Conservation (phyloP, 2,797 vertebrate species). For the Lophura swinhoii region DNA sequence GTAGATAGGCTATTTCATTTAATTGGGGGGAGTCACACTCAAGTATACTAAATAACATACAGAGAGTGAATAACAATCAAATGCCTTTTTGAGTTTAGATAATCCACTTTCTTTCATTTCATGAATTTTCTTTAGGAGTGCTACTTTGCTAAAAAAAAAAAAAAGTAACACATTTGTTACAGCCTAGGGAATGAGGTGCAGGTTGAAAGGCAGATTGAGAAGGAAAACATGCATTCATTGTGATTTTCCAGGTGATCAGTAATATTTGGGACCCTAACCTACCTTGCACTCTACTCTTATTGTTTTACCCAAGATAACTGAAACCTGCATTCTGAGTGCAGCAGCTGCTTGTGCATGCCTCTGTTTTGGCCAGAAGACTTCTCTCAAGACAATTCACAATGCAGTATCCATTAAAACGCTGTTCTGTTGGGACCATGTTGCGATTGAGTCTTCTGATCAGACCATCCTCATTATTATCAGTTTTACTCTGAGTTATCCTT, state of each 20-base stretch:
- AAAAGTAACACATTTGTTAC: slow-evolving; percentile 43
- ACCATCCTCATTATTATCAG: slow-evolving; percentile 41
- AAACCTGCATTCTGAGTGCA: slow-evolving; percentile 42
- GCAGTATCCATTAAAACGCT: slow-evolving; percentile 27
- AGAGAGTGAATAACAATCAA: not conserved
- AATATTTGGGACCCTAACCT: slow-evolving; percentile 51
- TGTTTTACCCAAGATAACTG: slow-evolving; percentile 63
- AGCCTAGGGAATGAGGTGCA: slow-evolving; percentile 4
- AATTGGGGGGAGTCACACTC: not conserved
- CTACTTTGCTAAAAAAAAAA: slow-evolving; percentile 43
- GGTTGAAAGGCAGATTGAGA: slow-evolving; percentile 28
- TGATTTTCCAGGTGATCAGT: slow-evolving; percentile 63
- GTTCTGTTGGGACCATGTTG: slow-evolving; percentile 41
- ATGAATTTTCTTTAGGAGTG: slow-evolving; percentile 13
- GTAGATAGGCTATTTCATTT: not conserved
- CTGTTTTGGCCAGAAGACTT: slow-evolving; percentile 57
- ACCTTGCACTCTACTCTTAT: slow-evolving; percentile 46
- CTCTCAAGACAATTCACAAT: slow-evolving; percentile 55
- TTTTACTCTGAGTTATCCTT: slow-evolving; percentile 55
- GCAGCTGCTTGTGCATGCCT: slow-evolving; percentile 59
- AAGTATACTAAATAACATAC: not conserved
- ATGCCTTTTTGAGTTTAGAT: not conserved
- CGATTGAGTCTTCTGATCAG: slow-evolving; percentile 56
- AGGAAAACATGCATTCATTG: slow-evolving; percentile 26
- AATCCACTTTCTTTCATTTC: slow-evolving; percentile 30